These are phyloP conservation scores for Aphrocallistes beatrix DNA, from an alignment of 37 sponge, comb jelly and placozoan genomes.

Conservation along the genomic window DNA sequence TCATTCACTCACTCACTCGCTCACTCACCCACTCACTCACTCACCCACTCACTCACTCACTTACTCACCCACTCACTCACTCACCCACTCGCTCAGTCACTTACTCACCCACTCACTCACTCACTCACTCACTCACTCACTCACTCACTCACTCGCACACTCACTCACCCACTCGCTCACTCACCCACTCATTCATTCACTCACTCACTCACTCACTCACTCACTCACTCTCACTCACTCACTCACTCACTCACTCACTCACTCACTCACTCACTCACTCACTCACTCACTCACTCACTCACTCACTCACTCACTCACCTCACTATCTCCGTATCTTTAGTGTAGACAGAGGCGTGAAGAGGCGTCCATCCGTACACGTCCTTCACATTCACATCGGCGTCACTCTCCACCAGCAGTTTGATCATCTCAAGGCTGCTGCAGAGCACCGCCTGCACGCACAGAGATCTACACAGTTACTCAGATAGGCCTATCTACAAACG, in stretches of 20 bases:
- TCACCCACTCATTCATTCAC: not conserved
- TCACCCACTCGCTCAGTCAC: not conserved
- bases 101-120: not conserved
- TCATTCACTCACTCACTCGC: not conserved
- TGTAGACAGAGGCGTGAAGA: not conserved
- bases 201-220: not conserved
- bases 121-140: not conserved
- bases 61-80: not conserved
- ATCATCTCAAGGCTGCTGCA: constrained; percentile 1
- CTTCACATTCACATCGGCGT: not conserved
- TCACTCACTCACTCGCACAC: not conserved
- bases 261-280: not conserved
- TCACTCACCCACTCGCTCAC: not conserved
- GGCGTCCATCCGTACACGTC: constrained; percentile 17
- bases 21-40: not conserved
- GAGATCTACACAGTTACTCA: too few relatives aligned
- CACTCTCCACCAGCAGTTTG: not conserved
- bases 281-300: not conserved
- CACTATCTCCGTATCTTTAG: not conserved
- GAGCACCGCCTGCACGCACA: not conserved
- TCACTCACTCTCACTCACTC: not conserved
- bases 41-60: not conserved
- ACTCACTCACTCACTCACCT: not conserved
- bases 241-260: not conserved
- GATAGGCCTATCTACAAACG: too few relatives aligned